Conservation (phyloP, 2,888 invertebrate species). For the Achlya flavicornis region DNA sequence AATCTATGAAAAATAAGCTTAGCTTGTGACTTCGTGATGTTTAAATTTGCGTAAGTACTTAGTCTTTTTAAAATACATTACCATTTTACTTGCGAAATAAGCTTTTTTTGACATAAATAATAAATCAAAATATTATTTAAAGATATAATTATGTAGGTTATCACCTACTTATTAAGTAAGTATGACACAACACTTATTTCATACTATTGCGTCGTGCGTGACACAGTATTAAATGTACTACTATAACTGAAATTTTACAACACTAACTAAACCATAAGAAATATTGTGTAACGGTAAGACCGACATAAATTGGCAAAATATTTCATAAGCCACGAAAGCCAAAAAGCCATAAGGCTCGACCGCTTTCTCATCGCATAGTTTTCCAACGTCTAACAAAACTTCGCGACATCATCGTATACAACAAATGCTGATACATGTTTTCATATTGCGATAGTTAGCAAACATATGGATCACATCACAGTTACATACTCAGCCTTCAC, state of each 20-base stretch:
- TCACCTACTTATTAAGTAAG: no score
- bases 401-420: slow-evolving; percentile 25
- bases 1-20: no score
- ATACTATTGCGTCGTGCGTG: not conserved
- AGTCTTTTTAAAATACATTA: no score
- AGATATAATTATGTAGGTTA: not conserved
- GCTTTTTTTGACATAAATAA: no score
- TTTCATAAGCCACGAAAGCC: slow-evolving; percentile 47
- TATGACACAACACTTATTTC: not conserved
- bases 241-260: slow-evolving; percentile 3
- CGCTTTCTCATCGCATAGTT: slow-evolving; percentile 48
- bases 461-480: not conserved
- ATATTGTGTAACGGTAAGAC: not conserved
- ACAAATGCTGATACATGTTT: slow-evolving; percentile 13
- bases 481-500: no score
- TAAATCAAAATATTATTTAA: no score
- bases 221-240: not conserved
- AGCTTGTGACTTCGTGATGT: no score
- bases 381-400: slow-evolving; percentile 30
- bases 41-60: no score
- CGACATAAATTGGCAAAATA: slow-evolving; percentile 13
- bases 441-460: not conserved
- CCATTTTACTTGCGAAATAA: no score
- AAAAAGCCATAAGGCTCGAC: slow-evolving; percentile 23
- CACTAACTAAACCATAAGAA: not conserved